A percentile compares a stretch with the other conserved stretches of the same genome.
Evolutionary conservation across 2,797 vertebrate genomes (phyloP).

Genomic region (Chelidonichthys spinosus): DNA sequence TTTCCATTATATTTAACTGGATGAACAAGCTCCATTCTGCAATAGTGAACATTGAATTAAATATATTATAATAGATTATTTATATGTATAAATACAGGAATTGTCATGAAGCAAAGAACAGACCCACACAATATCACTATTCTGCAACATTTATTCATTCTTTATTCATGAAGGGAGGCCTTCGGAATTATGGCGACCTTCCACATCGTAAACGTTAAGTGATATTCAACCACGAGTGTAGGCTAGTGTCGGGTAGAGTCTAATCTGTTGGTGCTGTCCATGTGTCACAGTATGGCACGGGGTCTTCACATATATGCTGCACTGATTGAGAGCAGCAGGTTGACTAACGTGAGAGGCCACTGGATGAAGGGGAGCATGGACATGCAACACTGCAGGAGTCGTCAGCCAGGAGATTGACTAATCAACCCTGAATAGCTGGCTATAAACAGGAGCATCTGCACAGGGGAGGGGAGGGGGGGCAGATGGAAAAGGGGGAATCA

Average conservation of each 20-base stretch:
- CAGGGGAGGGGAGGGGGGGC: not conserved
- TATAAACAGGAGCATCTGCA: slow-evolving; percentile 19
- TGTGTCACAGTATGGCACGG: not conserved
- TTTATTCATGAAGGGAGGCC: too few relatives aligned
- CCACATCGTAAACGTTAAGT: not conserved
- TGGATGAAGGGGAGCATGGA: slow-evolving; percentile 1
- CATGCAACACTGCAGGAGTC: slow-evolving; percentile 15
- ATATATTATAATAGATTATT: too few relatives aligned
- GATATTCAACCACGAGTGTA: not conserved
- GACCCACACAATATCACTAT: too few relatives aligned
- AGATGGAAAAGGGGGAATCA: not conserved
- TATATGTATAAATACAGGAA: too few relatives aligned
- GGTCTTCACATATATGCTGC: not conserved
- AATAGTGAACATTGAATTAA: too few relatives aligned
- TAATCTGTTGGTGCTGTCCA: not conserved
- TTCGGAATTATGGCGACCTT: too few relatives aligned
- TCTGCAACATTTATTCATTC: too few relatives aligned
- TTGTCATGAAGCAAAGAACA: too few relatives aligned
- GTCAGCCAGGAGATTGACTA: slow-evolving; percentile 8
- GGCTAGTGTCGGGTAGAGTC: not conserved
- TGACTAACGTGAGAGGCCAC: not conserved
- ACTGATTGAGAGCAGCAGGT: slow-evolving; percentile 37
- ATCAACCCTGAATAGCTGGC: slow-evolving; percentile 10
- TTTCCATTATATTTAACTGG: not conserved
- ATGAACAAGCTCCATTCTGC: not conserved